Evolutionary conservation across 2,888 invertebrate genomes (phyloP).

Genomic region (Scotopteryx bipunctaria): DNA sequence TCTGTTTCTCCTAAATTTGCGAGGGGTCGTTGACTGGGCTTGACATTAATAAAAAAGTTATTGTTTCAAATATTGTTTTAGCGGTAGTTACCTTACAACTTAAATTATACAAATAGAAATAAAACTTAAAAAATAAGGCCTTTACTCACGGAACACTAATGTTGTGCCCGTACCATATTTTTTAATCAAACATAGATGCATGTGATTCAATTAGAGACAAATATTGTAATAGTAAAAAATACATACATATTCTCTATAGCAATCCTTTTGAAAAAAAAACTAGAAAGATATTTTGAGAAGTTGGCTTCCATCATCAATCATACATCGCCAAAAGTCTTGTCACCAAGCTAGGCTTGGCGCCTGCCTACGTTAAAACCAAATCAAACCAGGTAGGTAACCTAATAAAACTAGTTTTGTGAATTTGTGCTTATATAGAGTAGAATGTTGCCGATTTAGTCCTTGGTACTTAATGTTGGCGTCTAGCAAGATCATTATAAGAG

Average conservation of each 20-base stretch:
- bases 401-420: constrained; percentile 12
- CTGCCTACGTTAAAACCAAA: constrained; percentile 9
- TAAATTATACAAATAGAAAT: neutral
- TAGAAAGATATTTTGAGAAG: neutral
- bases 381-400: constrained; percentile 2
- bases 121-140: too few relatives aligned
- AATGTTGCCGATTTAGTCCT: constrained; percentile 10
- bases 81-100: neutral
- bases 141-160: too few relatives aligned
- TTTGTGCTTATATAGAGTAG: constrained; percentile 19
- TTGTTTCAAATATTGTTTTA: constrained; percentile 13
- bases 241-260: too few relatives aligned
- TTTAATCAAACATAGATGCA: too few relatives aligned
- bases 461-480: constrained; percentile 8
- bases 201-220: too few relatives aligned
- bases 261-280: too few relatives aligned
- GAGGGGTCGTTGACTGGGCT: constrained; percentile 27
- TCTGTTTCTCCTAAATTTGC: constrained; percentile 20
- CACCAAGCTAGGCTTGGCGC: constrained; percentile 16
- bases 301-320: neutral
- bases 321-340: constrained; percentile 4
- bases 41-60: constrained; percentile 2
- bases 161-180: too few relatives aligned
- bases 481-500: constrained; percentile 7
- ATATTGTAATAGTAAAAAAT: too few relatives aligned